A percentile compares a stretch with the other conserved stretches of the same genome.
These are phyloP conservation scores for Sthenelais limicola DNA, from an alignment of 2,888 invertebrate species.

Conservation along the genomic window DNA sequence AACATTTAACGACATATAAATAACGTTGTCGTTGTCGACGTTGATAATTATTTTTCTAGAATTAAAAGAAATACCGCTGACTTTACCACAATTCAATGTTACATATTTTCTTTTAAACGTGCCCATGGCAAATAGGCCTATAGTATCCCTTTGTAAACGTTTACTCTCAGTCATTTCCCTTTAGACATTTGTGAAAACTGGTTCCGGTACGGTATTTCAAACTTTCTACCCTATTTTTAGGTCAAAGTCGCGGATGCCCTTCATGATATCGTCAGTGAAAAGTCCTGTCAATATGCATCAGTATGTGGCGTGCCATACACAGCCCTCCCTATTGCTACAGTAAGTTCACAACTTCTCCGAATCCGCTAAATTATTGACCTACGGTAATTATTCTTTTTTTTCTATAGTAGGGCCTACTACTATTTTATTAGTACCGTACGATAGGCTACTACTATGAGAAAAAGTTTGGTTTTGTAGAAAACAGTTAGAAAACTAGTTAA, in stretches of 20 bases:
- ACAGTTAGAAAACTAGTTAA: too few species aligned
- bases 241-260: constrained; percentile 77
- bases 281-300: constrained; percentile 74
- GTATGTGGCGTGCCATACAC: constrained; percentile 98
- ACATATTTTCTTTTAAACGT: not conserved
- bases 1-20: too few species aligned
- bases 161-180: not conserved
- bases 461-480: too few species aligned
- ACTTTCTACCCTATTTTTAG: constrained; percentile 72
- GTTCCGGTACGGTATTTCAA: not conserved
- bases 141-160: not conserved
- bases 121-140: not conserved
- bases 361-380: not conserved
- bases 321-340: constrained; percentile 93
- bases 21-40: too few species aligned
- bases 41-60: too few species aligned
- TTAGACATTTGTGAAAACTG: not conserved
- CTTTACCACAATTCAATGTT: not conserved
- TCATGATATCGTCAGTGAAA: constrained; percentile 69
- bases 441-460: too few species aligned
- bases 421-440: too few species aligned
- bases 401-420: too few species aligned
- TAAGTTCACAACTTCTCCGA: constrained; percentile 67
- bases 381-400: too few species aligned
- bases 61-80: constrained; percentile 18